Evolutionary conservation across 2,888 invertebrate genomes (phyloP), one percentile per base, ranked within the genome.

Genomic region (Psylliodes chrysocephalus): DNA sequence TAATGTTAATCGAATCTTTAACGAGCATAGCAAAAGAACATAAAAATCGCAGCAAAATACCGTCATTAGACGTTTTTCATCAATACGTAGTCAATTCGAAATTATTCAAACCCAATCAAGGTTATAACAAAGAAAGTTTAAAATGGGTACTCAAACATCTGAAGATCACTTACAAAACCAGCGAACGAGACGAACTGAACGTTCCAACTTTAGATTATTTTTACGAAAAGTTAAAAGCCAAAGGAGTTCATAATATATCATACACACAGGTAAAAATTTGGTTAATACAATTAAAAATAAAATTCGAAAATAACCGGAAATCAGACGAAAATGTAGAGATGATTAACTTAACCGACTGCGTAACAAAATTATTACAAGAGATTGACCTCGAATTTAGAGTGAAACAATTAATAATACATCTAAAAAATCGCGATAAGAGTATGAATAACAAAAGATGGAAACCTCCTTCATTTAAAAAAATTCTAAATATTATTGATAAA

Each of bases 251-350:
- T 7, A 1, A 42, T 10, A 4, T 7, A 7, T 42, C 42, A 8
- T 14, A 17, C 17, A 1, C 10, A 2, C 10, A 42, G 2, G 1
- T 42, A 7, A 28, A 42, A 14, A 5, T 14, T 1, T 54, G 40
- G 54, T 54, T 54, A 17, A 19, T 28, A 8, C 25, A 42, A 15
- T 28, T 54, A 1, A 40, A 40, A 54, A 28, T 54, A 14, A 1
- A 12, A 1, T 54, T 25, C 17, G 15, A 40, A n/a, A 19, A 53
- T 14, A 18, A 51, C 14, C 2, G 1, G 22, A 12, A 46, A n/a
- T 8, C 10, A 8, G 8, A 30, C 30, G 30, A 8, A 30, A 25
- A 25, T 25, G 25, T 5, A 25, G 25, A 7, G 7, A 25, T 25
- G n/a, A 25, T 7, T 5, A 7, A 3, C 25, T 25, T 25, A 5